Evolutionary conservation across 2,113 vertebrate species (phyloP).

Genomic region (Mionectes macconnelli): DNA sequence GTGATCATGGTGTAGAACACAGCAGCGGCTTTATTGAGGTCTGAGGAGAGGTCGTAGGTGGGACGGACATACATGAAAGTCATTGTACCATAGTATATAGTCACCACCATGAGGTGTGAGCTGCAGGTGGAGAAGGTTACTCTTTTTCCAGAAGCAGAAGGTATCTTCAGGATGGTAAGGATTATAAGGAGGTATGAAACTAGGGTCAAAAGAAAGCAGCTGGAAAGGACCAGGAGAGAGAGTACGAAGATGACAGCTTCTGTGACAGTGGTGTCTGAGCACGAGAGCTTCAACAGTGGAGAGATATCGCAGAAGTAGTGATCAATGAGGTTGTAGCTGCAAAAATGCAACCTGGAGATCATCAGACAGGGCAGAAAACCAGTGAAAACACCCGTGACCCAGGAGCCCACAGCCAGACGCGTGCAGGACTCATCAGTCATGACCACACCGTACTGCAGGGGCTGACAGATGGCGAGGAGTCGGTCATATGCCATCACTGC

Average conservation of each 20-base stretch:
- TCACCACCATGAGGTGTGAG: neutral
- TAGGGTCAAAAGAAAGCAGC: neutral
- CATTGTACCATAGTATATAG: neutral
- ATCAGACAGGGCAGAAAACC: neutral
- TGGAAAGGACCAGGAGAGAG: neutral
- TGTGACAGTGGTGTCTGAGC: neutral
- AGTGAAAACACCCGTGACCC: neutral
- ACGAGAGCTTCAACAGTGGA: neutral
- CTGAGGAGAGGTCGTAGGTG: neutral
- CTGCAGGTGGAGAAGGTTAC: neutral
- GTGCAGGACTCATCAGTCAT: neutral
- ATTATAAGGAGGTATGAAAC: neutral
- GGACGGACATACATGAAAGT: neutral
- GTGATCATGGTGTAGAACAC: neutral
- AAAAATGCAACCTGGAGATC: neutral
- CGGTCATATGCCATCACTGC: neutral
- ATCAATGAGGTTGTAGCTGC: neutral
- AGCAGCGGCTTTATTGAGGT: neutral
- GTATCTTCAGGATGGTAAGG: neutral
- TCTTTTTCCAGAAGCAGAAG: neutral
- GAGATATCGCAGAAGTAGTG: neutral
- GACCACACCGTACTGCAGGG: neutral
- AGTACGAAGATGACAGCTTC: neutral
- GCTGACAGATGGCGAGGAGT: neutral
- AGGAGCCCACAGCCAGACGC: neutral